Evolutionary conservation across 2,113 vertebrate species (phyloP).

Genomic region (Ellobius talpinus): DNA sequence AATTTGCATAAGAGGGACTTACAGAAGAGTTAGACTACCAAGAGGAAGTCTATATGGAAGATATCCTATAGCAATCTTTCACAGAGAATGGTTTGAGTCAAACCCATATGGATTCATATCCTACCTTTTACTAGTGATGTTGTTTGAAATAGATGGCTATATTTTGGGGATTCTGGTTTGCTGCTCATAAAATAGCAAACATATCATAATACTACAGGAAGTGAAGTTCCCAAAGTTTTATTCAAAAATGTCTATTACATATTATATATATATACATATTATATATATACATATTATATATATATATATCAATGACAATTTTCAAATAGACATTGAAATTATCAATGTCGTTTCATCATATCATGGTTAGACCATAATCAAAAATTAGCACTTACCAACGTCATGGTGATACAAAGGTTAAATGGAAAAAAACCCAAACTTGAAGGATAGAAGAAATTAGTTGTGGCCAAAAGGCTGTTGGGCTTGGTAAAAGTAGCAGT

Average conservation of each 20-base stretch:
- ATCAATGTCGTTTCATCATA: neutral
- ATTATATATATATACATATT: neutral
- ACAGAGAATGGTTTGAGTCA: neutral
- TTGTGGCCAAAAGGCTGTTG: neutral
- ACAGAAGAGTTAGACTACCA: neutral
- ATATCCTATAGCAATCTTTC: neutral
- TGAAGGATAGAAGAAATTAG: neutral
- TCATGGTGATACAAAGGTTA: neutral
- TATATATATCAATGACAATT: neutral
- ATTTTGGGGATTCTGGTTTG: constrained; percentile 18
- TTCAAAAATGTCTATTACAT: neutral
- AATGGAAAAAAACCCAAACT: neutral
- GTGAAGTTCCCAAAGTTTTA: neutral
- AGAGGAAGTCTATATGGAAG: neutral
- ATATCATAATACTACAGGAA: neutral
- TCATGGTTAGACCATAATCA: neutral
- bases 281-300: too few relatives aligned
- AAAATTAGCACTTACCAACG: neutral
- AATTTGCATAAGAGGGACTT: neutral
- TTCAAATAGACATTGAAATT: neutral
- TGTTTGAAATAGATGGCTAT: neutral
- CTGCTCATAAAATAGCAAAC: constrained; percentile 3
- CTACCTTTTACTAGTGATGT: neutral
- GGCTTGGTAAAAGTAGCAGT: neutral
- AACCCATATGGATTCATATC: neutral